Conservation (phyloP, 2,888 invertebrate genomes). For the Psococerastis gibbosa region DNA sequence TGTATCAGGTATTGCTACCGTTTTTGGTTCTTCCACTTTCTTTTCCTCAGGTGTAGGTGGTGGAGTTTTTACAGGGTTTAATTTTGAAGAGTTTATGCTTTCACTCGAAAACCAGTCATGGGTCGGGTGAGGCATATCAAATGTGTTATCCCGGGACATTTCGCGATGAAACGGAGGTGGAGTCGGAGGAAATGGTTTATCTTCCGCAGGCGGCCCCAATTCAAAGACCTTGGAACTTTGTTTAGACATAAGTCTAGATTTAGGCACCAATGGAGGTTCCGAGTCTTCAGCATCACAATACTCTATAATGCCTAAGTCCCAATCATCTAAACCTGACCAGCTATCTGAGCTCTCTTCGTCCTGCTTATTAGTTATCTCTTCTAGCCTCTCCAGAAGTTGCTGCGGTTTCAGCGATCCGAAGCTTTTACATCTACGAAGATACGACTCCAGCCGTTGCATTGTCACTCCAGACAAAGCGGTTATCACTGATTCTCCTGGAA, state of each 20-base stretch:
- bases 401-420: constrained; percentile 29
- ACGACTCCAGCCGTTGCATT: constrained; percentile 27
- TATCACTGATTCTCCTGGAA: constrained; percentile 20
- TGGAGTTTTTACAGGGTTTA: not conserved
- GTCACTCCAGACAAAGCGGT: constrained; percentile 21
- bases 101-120: not conserved
- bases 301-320: constrained; percentile 30
- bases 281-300: constrained; percentile 19
- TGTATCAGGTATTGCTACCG: not conserved
- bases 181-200: not conserved
- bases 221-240: not conserved
- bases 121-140: not conserved
- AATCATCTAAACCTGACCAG: constrained; percentile 30
- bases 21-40: not conserved
- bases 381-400: constrained; percentile 26
- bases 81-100: not conserved
- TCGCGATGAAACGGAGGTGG: not conserved
- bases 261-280: not conserved
- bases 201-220: not conserved
- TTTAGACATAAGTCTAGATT: not conserved
- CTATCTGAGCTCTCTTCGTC: constrained; percentile 29
- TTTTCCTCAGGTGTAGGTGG: constrained; percentile 1
- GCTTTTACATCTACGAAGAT: constrained; percentile 28
- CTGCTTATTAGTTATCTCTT: constrained; percentile 20
- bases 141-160: not conserved